These are phyloP conservation scores for Hemibagrus guttatus DNA, from an alignment of 2,797 vertebrate species.

Conservation along the genomic window DNA sequence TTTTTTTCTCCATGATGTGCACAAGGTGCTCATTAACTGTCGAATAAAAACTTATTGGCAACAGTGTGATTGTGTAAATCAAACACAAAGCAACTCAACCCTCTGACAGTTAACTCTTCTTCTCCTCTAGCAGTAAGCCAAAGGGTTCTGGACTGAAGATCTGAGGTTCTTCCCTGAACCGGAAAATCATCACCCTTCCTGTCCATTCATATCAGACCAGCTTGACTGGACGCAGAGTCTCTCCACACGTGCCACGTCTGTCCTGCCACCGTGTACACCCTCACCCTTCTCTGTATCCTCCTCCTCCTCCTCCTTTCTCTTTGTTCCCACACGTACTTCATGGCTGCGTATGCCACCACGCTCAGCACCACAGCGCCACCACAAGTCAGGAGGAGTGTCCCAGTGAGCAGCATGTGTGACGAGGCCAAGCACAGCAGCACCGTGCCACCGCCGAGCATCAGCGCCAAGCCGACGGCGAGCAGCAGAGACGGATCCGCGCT, in stretches of 20 bases:
- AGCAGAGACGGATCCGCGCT: constrained; percentile 81
- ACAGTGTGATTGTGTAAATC: constrained; percentile 9
- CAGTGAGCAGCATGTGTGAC: constrained; percentile 84
- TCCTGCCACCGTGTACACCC: constrained; percentile 83
- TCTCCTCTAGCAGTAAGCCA: background rate
- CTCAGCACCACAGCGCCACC: constrained; percentile 76
- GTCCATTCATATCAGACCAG: constrained; percentile 82
- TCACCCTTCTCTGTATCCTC: constrained; percentile 62
- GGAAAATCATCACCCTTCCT: background rate
- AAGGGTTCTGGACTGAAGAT: background rate
- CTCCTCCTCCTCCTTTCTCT: constrained; percentile 62
- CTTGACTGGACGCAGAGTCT: constrained; percentile 84
- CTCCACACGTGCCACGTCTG: constrained; percentile 69
- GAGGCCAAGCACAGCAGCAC: constrained; percentile 79
- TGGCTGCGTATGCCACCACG: constrained; percentile 61
- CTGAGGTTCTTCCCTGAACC: background rate
- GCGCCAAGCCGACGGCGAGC: constrained; percentile 79
- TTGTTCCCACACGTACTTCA: constrained; percentile 58
- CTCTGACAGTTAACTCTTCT: background rate
- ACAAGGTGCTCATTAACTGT: no score
- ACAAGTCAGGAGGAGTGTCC: constrained; percentile 76
- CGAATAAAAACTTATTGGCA: no score
- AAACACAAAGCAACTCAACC: background rate
- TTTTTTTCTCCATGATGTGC: no score
- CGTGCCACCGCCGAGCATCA: constrained; percentile 80